Percentiles rank a stretch among this genome's conserved stretches.
Evolutionary conservation across 2,888 invertebrate species (phyloP).

Genomic region (Cryptops parisi): DNA sequence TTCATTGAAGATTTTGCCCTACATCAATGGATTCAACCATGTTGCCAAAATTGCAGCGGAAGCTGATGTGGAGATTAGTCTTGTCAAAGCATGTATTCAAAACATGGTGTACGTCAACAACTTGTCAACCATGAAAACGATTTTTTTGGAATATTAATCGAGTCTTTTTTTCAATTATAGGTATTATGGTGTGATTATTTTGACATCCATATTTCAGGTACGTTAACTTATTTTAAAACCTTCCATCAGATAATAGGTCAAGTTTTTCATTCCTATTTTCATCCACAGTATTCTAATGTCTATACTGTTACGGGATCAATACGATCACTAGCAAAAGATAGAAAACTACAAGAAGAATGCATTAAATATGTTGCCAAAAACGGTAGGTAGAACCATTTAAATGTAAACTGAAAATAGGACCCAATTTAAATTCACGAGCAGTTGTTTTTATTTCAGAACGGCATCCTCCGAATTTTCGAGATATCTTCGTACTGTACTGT

Average conservation of each 20-base stretch:
- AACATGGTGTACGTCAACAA: conserved; percentile 57
- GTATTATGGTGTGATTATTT: conserved; percentile 54
- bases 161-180: conserved; percentile 27
- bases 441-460: conserved; percentile 36
- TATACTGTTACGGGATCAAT: conserved; percentile 64
- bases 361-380: conserved; percentile 52
- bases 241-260: no score
- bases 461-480: conserved; percentile 48
- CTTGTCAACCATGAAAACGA: background rate
- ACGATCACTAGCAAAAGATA: conserved; percentile 49
- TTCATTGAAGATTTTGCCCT: conserved; percentile 66
- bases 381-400: conserved; percentile 35
- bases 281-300: conserved; percentile 60
- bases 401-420: conserved; percentile 1
- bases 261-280: background rate
- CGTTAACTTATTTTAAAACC: no score
- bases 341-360: conserved; percentile 53
- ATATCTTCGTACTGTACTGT: conserved; percentile 58
- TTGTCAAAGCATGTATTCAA: conserved; percentile 87
- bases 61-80: conserved; percentile 80
- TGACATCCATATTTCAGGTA: conserved; percentile 52
- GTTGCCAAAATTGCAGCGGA: conserved; percentile 75
- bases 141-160: background rate
- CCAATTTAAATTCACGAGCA: conserved; percentile 14
- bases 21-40: conserved; percentile 85